These are phyloP conservation scores for Vireo griseus DNA, from an alignment of 2,797 vertebrate species.

Conservation along the genomic window DNA sequence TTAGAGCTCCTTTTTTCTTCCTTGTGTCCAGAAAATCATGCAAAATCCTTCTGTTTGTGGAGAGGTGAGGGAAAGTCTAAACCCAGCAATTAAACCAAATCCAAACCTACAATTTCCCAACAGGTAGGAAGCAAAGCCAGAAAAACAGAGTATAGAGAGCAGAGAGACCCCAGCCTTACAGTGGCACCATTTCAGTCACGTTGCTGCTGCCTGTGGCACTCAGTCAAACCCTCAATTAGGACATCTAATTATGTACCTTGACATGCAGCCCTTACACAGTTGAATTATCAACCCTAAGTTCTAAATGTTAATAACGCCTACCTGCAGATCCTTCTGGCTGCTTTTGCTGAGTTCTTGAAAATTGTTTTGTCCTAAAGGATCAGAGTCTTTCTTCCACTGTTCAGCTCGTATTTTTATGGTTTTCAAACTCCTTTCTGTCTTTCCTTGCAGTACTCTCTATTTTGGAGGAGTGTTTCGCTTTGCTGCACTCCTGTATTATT, in stretches of 20 bases:
- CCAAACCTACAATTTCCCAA: neutral
- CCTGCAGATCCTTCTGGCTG: neutral
- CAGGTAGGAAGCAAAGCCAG: neutral
- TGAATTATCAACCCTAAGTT: neutral
- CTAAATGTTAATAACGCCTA: conserved; percentile 4
- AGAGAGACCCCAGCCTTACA: neutral
- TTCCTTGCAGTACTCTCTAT: neutral
- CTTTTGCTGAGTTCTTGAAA: neutral
- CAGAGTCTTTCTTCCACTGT: neutral
- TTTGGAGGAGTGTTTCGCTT: neutral
- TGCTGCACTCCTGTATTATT: neutral
- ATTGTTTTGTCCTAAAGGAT: neutral
- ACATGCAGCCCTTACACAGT: neutral
- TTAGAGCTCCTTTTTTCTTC: neutral
- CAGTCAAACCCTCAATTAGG: neutral
- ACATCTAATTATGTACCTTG: neutral
- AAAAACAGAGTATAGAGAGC: neutral
- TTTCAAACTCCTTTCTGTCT: neutral
- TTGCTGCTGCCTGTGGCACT: neutral
- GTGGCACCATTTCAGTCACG: neutral
- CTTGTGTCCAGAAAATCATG: neutral
- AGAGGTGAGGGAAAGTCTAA: neutral
- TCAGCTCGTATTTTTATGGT: neutral
- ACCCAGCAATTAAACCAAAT: neutral
- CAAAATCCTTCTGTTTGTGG: neutral